Evolutionary conservation across 1,140 invertebrate species (phyloP), one percentile per base, ranked within the genome.

Genomic region (Muscidifurax raptorellus): DNA sequence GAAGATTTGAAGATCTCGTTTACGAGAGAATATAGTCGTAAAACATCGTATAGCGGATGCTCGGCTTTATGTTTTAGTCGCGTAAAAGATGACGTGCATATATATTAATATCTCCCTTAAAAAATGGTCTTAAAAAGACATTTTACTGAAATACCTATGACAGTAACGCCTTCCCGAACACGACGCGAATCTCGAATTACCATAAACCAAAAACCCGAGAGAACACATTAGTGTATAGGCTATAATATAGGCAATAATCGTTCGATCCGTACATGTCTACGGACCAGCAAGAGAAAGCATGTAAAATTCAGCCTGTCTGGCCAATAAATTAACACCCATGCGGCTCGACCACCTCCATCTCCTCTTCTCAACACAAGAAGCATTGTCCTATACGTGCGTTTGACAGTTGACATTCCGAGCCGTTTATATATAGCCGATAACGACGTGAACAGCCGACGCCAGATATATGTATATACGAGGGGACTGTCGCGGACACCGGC

Each of bases 321-420:
- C 28, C n/a, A 25, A 82, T 82, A 75, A 81, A 81, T 81, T 67
- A 72, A 72, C 79, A 30, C 47, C 12, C 32, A 15, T n/a, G 40
- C 22, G 40, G 30, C 30, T 18, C 5, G 74, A 74, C 15, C 5
- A 40, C 30, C 28, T 30, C 15, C 71, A 22, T 27, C 66, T 28
- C 66, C 25, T 13, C 25, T 27, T 28, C 7, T n/a, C 59, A 18
- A 18, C 44, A 32, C 47, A 82, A 82, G 80, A 82, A 32, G 72
- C 80, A 82, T 82, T 81, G 80, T 81, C 44, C 67, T 32, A n/a
- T n/a, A 32, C 80, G 82, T 83, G 82, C 64, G 64, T 78, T 71
- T 78, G 82, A 83, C 82, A 83, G 82, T 69, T 83, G 82, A 83
- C 82, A 32, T 75, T 64, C 72, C 52, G 22, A 44, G 15, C 22